Base-by-base conservation (phyloP, 2,888 invertebrate genomes). In the Drosophila kokeensis region DNA sequence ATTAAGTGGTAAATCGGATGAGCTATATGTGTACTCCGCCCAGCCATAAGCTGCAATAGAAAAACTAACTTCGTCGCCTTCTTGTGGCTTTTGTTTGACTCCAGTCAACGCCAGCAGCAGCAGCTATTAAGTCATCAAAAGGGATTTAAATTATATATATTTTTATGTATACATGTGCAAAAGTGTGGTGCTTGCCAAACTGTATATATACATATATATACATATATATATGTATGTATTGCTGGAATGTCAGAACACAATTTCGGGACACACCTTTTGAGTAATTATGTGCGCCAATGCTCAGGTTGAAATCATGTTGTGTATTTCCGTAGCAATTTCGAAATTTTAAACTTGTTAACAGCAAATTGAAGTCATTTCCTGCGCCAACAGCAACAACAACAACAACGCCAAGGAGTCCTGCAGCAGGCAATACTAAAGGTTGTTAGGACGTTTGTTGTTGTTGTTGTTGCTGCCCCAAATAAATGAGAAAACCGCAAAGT, bases 341-440 rank as follows among this genome's bases (percentile, higher is more conserved):
- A 83, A 83, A 87, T 83, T 90, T 90, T 90, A 87, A 87, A 90
- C 89, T 90, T 90, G 90, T 90, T 87, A 87, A 90, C 90, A 90
- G 87, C 90, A 90, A 87, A 87, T 90, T 90, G 89, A 87, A 89
- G 90, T 83, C 90, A 87, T 87, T 87, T 90, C 87, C 87, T 79
- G 89, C 71, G 79, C 75, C 83, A 89, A 73, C 78, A 78, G 69
- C 71, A 70, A 53, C 54, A 64, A 36, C 72, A 64, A 36, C 72
- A 38, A 18, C 45, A 63, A 36, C 62, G 63, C 54, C 48, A 52
- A 52, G 63, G 63, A 72, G 32, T 15, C 45, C 48, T 40, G 36
- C 38, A 53, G 27, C 55, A 65, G 65, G 67, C 67, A 82, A 82
- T 71, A 49, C 58, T 76, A 85, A 77, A 73, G 69, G 88, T 75